Evolutionary conservation across 1,140 invertebrate species (phyloP), one percentile per base, ranked within the genome.

Genomic region (Diuraphis noxia): DNA sequence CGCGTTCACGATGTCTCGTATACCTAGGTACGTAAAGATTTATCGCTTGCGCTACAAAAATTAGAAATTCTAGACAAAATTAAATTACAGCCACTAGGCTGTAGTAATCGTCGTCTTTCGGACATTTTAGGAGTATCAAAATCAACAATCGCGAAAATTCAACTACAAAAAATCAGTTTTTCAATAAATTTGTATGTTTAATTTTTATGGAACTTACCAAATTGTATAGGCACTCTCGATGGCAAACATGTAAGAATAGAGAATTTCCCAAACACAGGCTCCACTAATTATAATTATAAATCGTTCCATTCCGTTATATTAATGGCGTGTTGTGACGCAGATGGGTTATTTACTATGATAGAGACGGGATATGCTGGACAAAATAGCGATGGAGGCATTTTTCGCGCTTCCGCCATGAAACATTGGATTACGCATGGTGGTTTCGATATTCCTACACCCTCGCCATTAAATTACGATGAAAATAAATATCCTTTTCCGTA

Each of bases 171-270:
- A 77, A n/a, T n/a, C 72, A 77, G 72, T 36, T 77, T 77, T 34
- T 77, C n/a, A n/a, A n/a, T n/a, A n/a, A n/a, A n/a, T n/a, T n/a
- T n/a, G n/a, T n/a, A n/a, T n/a, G n/a, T n/a, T n/a, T n/a, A n/a
- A n/a, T n/a, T n/a, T n/a, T 40, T 92, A 82, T 93, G 93, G 93
- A 93, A 94, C 90, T 93, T 94, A 92, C 93, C 93, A 81, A 93
- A 94, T 88, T 94, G 93, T 92, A 82, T 94, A 30, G 9, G 34
- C n/a, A 34, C n/a, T 34, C n/a, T 77, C 0, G 94, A 95, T 93
- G 94, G 94, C 4, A 95, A 95, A 92, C 94, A 95, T 92, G 91
- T 95, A 38, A 86, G 93, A 8, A 94, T 82, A 56, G 34, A 56
- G 91, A 79, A 56, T 79, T 63, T 82, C 49, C 25, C 46, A 40